Conservation (phyloP, 2,113 vertebrate genomes). For the Rhombomys opimus region DNA sequence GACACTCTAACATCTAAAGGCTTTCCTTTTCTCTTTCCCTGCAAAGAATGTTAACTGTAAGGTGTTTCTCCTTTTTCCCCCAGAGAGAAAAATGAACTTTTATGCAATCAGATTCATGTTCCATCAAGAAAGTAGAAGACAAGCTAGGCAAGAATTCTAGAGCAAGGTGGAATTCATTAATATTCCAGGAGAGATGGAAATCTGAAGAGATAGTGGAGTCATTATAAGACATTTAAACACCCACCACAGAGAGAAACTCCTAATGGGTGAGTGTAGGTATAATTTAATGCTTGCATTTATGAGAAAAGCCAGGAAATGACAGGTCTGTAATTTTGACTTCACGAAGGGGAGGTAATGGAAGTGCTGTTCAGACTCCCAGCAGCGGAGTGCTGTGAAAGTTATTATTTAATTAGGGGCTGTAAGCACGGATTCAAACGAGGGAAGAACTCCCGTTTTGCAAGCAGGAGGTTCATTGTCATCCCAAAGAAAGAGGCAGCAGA, state of each 20-base stretch:
- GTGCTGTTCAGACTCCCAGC: not conserved
- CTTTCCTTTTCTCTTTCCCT: not conserved
- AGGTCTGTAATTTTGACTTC: slow-evolving; percentile 79
- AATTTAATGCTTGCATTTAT: slow-evolving; percentile 64
- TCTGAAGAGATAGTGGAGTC: slow-evolving; percentile 65
- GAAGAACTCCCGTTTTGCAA: not conserved
- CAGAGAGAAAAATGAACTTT: slow-evolving; percentile 1
- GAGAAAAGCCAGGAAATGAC: slow-evolving; percentile 71
- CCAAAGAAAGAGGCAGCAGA: not conserved
- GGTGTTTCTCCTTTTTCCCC: not conserved
- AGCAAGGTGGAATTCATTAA: slow-evolving; percentile 68
- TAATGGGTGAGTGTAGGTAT: slow-evolving; percentile 67
- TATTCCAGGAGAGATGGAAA: slow-evolving; percentile 72
- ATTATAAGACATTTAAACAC: slow-evolving; percentile 72
- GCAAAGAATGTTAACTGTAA: not conserved
- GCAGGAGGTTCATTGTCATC: not conserved
- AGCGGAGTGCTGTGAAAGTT: slow-evolving; percentile 60
- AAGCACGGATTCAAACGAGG: slow-evolving; percentile 23
- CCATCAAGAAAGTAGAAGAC: slow-evolving; percentile 66
- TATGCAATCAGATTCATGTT: slow-evolving; percentile 48
- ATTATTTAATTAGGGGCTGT: slow-evolving; percentile 76
- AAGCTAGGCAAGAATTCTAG: slow-evolving; percentile 51
- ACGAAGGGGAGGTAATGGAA: slow-evolving; percentile 62
- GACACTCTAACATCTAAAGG: not conserved
- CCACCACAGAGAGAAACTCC: slow-evolving; percentile 65